Conservation (phyloP, 2,888 invertebrate genomes). For the Drosophila stalkeri region DNA sequence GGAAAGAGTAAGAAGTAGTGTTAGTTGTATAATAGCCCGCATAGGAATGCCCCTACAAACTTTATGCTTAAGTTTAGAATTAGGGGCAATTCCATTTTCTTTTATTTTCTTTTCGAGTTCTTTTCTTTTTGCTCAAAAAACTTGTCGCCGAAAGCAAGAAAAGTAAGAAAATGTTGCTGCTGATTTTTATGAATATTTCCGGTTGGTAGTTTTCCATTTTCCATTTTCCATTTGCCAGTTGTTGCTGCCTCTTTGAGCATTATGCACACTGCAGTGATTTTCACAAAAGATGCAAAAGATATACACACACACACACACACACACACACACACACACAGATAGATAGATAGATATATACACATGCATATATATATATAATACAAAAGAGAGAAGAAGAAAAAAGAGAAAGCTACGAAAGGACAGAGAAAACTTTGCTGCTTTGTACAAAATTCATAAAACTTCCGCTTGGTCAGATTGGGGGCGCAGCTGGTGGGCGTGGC, state of each 20-base stretch:
- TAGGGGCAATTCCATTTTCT: slow-evolving; percentile 34
- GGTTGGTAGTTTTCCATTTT: slow-evolving; percentile 44
- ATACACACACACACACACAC: slow-evolving; percentile 21
- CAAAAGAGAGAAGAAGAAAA: slow-evolving; percentile 22
- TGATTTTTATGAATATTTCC: slow-evolving; percentile 65
- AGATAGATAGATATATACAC: not conserved
- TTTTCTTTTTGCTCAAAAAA: slow-evolving; percentile 11
- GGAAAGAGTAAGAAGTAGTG: not conserved
- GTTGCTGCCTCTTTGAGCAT: slow-evolving; percentile 49
- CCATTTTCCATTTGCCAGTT: slow-evolving; percentile 28
- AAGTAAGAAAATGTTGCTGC: slow-evolving; percentile 27
- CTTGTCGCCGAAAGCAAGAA: slow-evolving; percentile 28
- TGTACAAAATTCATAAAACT: slow-evolving; percentile 80
- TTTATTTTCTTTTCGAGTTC: not conserved
- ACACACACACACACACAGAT: not conserved
- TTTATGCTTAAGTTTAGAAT: slow-evolving; percentile 23
- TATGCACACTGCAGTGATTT: slow-evolving; percentile 80
- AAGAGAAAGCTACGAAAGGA: slow-evolving; percentile 52
- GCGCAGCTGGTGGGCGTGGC: slow-evolving; percentile 53
- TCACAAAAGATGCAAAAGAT: slow-evolving; percentile 64
- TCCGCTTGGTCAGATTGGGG: slow-evolving; percentile 72
- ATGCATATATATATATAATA: not conserved
- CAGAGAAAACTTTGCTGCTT: slow-evolving; percentile 68
- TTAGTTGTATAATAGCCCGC: slow-evolving; percentile 39
- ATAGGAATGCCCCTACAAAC: slow-evolving; percentile 29